Conservation (phyloP, 2,888 invertebrate species). For the Nomada hirtipes region DNA sequence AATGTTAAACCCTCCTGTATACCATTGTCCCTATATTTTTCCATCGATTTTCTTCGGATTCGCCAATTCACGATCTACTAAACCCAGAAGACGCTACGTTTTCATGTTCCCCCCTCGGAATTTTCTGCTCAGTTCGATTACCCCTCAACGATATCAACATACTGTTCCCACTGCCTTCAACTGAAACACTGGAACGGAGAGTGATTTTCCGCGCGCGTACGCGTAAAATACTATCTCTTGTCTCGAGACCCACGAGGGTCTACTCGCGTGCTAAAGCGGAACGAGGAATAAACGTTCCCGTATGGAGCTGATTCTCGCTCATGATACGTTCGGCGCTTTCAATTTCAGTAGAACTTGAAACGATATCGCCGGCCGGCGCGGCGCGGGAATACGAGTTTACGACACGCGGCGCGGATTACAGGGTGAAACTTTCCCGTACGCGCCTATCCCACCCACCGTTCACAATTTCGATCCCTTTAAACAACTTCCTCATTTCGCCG, state of each 20-base stretch:
- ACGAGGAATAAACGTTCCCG: constrained; percentile 43
- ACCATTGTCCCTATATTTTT: no score
- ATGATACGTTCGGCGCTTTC: constrained; percentile 58
- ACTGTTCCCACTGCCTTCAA: constrained; percentile 9
- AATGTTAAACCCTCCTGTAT: no score
- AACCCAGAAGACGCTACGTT: not conserved
- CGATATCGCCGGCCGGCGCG: constrained; percentile 43
- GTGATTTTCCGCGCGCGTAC: constrained; percentile 58
- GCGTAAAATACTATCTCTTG: constrained; percentile 50
- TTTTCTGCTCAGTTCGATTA: constrained; percentile 5
- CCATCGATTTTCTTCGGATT: no score
- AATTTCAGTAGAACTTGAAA: constrained; percentile 62
- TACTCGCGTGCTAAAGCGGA: constrained; percentile 44
- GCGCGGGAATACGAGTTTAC: constrained; percentile 48
- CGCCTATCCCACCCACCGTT: constrained; percentile 24
- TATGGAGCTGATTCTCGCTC: constrained; percentile 47
- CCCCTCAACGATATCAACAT: constrained; percentile 13
- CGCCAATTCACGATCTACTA: no score
- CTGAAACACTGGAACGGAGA: constrained; percentile 6
- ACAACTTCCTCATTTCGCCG: constrained; percentile 67
- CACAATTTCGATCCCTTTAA: constrained; percentile 68
- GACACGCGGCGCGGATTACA: constrained; percentile 54
- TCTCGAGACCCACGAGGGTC: constrained; percentile 28
- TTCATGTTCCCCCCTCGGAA: constrained; percentile 12
- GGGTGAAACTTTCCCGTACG: constrained; percentile 54